These are phyloP conservation scores for Horisme vitalbata DNA, from an alignment of 2,888 invertebrate species.

Conservation along the genomic window DNA sequence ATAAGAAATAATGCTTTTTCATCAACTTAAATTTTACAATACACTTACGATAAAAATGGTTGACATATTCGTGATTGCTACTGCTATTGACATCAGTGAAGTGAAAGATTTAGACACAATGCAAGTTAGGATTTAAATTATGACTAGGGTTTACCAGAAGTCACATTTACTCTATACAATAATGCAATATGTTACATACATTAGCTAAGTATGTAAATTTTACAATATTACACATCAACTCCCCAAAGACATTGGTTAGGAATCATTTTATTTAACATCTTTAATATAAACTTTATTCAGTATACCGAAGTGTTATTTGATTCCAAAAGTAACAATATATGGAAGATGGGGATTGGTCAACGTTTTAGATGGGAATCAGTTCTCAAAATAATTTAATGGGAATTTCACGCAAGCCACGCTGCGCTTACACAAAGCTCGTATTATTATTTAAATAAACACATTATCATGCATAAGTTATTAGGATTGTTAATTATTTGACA, in stretches of 20 bases:
- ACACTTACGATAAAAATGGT: too few relatives aligned
- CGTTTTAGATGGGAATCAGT: constrained; percentile 23
- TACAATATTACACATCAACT: constrained; percentile 18
- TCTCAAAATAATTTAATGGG: constrained; percentile 16
- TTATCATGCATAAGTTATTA: constrained; percentile 45
- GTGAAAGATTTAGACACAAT: constrained; percentile 17
- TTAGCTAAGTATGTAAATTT: constrained; percentile 17
- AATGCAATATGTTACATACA: constrained; percentile 18
- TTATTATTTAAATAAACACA: constrained; percentile 35
- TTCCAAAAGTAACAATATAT: constrained; percentile 10
- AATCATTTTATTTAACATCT: constrained; percentile 16
- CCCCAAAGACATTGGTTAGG: constrained; percentile 17
- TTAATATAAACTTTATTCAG: constrained; percentile 15
- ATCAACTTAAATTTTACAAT: too few relatives aligned
- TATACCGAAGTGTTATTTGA: constrained; percentile 20
- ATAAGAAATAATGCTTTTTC: too few relatives aligned
- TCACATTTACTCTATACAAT: constrained; percentile 23
- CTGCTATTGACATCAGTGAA: background rate
- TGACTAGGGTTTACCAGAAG: constrained; percentile 33
- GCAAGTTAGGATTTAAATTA: constrained; percentile 23
- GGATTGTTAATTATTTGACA: constrained; percentile 47
- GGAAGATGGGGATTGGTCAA: constrained; percentile 40
- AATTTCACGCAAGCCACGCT: constrained; percentile 24
- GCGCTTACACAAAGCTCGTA: constrained; percentile 32
- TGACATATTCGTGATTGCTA: too few relatives aligned